These are phyloP conservation scores for Scelioninae gen. 1 DNA, from an alignment of 2,888 invertebrate genomes.

Conservation along the genomic window DNA sequence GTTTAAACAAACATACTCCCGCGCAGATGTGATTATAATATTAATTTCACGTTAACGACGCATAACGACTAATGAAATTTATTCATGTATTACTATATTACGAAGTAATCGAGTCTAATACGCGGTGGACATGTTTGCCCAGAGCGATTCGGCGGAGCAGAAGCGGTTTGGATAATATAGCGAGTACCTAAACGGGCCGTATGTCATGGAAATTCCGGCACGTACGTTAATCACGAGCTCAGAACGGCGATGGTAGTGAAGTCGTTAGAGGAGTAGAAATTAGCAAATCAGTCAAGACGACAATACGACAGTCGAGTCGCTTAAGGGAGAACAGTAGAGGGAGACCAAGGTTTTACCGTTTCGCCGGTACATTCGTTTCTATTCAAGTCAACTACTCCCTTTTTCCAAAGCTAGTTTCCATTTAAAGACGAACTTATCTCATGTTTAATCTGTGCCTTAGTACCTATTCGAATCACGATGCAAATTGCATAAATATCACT, in stretches of 20 bases:
- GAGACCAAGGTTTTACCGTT: constrained; percentile 27
- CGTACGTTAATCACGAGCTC: constrained; percentile 66
- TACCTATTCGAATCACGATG: constrained; percentile 44
- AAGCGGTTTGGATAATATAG: constrained; percentile 55
- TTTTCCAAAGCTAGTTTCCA: constrained; percentile 59
- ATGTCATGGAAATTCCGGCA: constrained; percentile 66
- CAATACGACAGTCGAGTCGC: constrained; percentile 53
- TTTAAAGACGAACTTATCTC: constrained; percentile 55
- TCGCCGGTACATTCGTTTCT: constrained; percentile 48
- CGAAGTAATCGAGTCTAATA: constrained; percentile 64
- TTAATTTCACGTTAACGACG: constrained; percentile 59
- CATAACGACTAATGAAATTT: constrained; percentile 59
- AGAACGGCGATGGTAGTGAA: constrained; percentile 53
- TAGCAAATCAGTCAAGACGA: constrained; percentile 70
- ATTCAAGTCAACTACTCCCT: constrained; percentile 49
- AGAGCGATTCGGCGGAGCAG: constrained; percentile 46
- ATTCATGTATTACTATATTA: constrained; percentile 52
- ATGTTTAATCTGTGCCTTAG: constrained; percentile 38
- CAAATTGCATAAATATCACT: constrained; percentile 54
- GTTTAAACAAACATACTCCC: constrained; percentile 14
- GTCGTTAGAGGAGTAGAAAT: constrained; percentile 66
- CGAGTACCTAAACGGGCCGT: constrained; percentile 53
- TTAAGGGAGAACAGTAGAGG: constrained; percentile 12
- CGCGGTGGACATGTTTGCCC: constrained; percentile 65
- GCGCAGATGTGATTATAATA: constrained; percentile 50